Percentiles rank a stretch among this genome's conserved stretches.
Evolutionary conservation across 2,113 vertebrate species (phyloP).

Genomic region (Myotis brandtii): DNA sequence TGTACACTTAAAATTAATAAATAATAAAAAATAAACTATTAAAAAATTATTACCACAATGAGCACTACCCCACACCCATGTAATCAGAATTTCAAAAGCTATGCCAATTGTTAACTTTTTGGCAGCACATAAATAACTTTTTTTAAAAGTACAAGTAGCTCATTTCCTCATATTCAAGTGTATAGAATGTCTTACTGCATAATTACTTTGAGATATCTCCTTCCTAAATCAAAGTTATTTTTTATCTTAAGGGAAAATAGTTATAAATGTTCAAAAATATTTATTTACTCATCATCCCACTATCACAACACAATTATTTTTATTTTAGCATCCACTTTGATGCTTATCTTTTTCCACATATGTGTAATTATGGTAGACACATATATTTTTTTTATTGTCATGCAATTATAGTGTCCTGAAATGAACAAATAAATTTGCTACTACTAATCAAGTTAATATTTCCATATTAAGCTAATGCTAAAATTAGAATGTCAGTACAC

Average conservation of each 20-base stretch:
- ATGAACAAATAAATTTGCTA: neutral
- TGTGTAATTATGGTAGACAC: neutral
- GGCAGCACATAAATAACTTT: neutral
- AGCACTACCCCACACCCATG: neutral
- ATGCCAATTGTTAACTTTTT: neutral
- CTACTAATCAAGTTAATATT: neutral
- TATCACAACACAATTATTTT: neutral
- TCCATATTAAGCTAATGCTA: neutral
- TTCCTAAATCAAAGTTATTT: neutral
- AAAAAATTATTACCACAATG: neutral
- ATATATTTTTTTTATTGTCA: neutral
- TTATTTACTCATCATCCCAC: neutral
- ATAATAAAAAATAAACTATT: neutral
- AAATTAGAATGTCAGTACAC: neutral
- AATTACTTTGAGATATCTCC: neutral
- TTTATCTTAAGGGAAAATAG: neutral
- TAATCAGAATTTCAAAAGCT: neutral
- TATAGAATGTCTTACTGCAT: neutral
- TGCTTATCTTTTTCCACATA: neutral
- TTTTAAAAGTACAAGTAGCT: neutral
- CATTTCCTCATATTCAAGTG: neutral
- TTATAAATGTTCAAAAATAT: neutral
- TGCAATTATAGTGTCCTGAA: neutral
- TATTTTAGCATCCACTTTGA: neutral
- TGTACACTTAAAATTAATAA: neutral